Conservation (phyloP, 2,113 vertebrate species). For the Sander lucioperca region DNA sequence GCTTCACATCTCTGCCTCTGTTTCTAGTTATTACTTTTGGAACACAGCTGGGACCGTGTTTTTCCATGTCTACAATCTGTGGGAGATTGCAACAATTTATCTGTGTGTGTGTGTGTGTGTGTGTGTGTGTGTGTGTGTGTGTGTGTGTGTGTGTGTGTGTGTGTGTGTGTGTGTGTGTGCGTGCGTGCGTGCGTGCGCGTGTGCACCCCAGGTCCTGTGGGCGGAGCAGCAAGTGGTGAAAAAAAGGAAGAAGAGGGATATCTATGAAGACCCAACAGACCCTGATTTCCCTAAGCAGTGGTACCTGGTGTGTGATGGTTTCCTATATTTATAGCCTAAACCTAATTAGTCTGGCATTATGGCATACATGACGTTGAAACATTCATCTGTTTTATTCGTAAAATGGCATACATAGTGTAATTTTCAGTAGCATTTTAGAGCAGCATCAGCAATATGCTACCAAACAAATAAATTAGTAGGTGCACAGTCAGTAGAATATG, state of each 20-base stretch:
- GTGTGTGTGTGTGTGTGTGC: slow-evolving; percentile 10
- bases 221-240: slow-evolving; percentile 94
- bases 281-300: slow-evolving; percentile 96
- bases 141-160: slow-evolving; percentile 19
- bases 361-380: no score
- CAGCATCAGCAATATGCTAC: background rate
- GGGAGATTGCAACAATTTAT: slow-evolving; percentile 26
- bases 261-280: slow-evolving; percentile 91
- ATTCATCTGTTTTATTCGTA: background rate
- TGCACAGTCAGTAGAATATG: background rate
- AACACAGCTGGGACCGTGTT: slow-evolving; percentile 61
- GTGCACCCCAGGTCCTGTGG: slow-evolving; percentile 89
- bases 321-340: background rate
- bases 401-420: background rate
- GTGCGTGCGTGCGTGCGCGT: background rate
- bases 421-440: background rate
- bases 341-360: slow-evolving; percentile 2
- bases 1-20: slow-evolving; percentile 44
- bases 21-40: slow-evolving; percentile 61
- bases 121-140: background rate
- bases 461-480: slow-evolving; percentile 1
- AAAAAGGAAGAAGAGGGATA: slow-evolving; percentile 88
- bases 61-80: slow-evolving; percentile 19
- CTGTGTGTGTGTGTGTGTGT: background rate
- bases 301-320: slow-evolving; percentile 91